These are phyloP conservation scores for Zonotrichia albicollis DNA, from an alignment of 2,797 vertebrate genomes.

Conservation along the genomic window DNA sequence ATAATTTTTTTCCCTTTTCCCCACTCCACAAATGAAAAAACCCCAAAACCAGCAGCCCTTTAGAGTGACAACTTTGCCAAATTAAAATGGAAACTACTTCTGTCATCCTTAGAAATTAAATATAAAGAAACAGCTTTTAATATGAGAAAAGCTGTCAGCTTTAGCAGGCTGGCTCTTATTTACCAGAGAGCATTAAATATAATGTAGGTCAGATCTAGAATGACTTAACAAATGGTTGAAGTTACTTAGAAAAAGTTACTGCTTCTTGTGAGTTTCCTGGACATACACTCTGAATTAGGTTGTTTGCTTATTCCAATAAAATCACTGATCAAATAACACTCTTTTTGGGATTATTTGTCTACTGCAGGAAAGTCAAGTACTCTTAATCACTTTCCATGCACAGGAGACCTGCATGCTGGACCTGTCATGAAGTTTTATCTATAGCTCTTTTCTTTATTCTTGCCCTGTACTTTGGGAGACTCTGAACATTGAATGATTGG, in stretches of 20 bases:
- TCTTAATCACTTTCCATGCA: background rate
- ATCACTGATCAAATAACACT: background rate
- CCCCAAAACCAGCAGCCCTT: accelerated
- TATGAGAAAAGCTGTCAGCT: background rate
- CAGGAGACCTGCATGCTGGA: background rate
- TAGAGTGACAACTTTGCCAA: background rate
- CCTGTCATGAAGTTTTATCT: background rate
- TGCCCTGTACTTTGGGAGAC: background rate
- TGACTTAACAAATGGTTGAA: background rate
- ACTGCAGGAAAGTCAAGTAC: background rate
- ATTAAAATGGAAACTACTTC: background rate
- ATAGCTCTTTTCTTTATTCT: background rate
- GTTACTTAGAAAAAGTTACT: background rate
- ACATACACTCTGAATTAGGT: background rate
- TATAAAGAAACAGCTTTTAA: background rate
- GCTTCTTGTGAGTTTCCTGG: background rate
- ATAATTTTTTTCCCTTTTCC: background rate
- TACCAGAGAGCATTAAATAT: background rate
- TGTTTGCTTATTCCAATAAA: background rate
- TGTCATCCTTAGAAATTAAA: background rate
- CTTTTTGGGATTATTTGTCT: background rate
- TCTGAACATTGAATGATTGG: background rate
- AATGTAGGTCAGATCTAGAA: background rate
- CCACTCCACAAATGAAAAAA: background rate
- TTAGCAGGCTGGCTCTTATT: background rate